These are phyloP conservation scores for Hirtodrosophila cameraria DNA, from an alignment of 2,888 invertebrate species.

Conservation along the genomic window DNA sequence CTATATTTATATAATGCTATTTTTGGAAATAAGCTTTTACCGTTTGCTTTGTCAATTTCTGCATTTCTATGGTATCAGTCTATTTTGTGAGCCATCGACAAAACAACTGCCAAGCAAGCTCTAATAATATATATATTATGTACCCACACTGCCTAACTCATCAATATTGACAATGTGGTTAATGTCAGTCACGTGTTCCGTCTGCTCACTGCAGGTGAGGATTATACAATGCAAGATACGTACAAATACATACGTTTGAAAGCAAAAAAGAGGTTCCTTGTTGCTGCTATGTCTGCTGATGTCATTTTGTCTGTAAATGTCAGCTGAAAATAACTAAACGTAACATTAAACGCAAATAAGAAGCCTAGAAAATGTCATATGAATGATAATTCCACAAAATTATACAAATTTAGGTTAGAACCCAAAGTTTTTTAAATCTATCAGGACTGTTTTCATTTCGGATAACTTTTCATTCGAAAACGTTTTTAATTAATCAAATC, in stretches of 20 bases:
- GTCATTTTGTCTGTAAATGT: constrained; percentile 32
- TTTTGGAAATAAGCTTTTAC: constrained; percentile 18
- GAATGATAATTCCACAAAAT: constrained; percentile 15
- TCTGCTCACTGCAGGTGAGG: constrained; percentile 7
- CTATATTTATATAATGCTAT: constrained; percentile 32
- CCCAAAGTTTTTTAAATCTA: too few species aligned
- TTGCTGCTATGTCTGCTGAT: constrained; percentile 18
- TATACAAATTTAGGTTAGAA: constrained; percentile 2
- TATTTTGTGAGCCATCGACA: constrained; percentile 53
- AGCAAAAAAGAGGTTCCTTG: too few species aligned
- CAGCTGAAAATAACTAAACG: constrained; percentile 52
- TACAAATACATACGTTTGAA: constrained; percentile 5
- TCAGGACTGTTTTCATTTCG: too few species aligned
- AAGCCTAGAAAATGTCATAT: constrained; percentile 27
- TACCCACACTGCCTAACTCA: not conserved
- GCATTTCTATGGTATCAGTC: constrained; percentile 34
- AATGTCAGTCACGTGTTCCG: constrained; percentile 59
- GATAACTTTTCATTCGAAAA: too few species aligned
- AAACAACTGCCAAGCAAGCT: constrained; percentile 46
- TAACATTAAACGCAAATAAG: constrained; percentile 53
- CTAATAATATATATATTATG: not conserved
- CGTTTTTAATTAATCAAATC: too few species aligned
- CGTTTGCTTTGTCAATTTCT: constrained; percentile 20
- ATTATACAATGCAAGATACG: constrained; percentile 41
- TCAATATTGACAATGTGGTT: constrained; percentile 20